Evolutionary conservation across 2,888 invertebrate genomes (phyloP), one percentile per base, ranked within the genome.

Genomic region (Agrochola circellaris): DNA sequence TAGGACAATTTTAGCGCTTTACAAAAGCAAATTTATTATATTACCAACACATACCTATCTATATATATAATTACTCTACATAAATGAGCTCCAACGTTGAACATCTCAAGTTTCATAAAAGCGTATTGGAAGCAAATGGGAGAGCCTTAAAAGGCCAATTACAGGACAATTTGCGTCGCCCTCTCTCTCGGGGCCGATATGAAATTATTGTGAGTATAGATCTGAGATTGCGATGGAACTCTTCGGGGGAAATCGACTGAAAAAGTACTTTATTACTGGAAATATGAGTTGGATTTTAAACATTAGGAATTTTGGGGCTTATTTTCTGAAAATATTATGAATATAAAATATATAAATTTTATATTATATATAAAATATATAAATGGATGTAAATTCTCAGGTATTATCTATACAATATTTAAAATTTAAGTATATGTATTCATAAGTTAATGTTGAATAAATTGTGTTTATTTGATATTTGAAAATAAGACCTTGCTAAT

Each of bases 111-210:
- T 89, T 91, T 91, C 89, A 91, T 94, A 93, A 94, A 94, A 94
- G 93, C 93, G 87, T 90, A 92, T 92, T 92, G 91, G 89, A 91
- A 93, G 93, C 90, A 91, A 92, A 91, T 92, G 92, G 89, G 92
- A 90, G 90, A 87, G 91, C 88, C 94, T 95, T 96, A 95, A 96
- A 96, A 96, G 96, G 95, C 91, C 96, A 96, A 96, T 96, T 96
- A 96, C 91, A 90, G 86, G 80, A 93, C 95, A 96, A 96, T 96
- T 96, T 95, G 92, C 94, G 89, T 91, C 93, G 90, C 93, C 91
- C 86, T 88, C 84, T 87, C 89, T 78, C 87, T 76, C 83, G 89
- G 90, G 90, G 87, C 87, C 92, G 90, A 92, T 93, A 93, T 93
- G 92, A 93, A 94, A 95, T 96, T 95, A 95, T 94, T 95, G 93